Evolutionary conservation across 2,888 invertebrate species (phyloP), one percentile per base, ranked within the genome.

Genomic region (Lagria hirta): DNA sequence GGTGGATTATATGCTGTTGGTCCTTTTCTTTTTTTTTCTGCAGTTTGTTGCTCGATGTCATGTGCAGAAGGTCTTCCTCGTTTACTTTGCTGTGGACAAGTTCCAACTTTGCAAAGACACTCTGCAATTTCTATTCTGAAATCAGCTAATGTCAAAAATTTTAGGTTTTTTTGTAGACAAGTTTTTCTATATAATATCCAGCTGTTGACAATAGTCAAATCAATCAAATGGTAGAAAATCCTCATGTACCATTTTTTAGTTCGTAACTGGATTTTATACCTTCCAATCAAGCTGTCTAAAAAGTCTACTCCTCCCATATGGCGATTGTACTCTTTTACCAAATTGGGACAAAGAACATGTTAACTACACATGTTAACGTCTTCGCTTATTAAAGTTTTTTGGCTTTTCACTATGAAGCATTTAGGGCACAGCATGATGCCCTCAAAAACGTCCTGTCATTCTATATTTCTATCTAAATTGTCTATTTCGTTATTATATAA

Each of bases 261-360:
- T 12, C 41, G 30, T n/a, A 48, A 20, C 8, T 5, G 7, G 27
- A 50, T 50, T 41, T 48, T 44, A 16, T 48, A 48, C 6, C 43
- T 6, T 17, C 36, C 48, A 8, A 50, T 33, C 6, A 35, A 5
- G 21, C 37, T 42, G 29, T 51, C 45, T 11, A 36, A 13, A 1
- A 49, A 20, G 20, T 44, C 51, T 5, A 48, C 51, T 1, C 55
- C 53, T 5, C 55, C 51, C 56, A 58, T 57, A 18, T 57, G 51
- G 3, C 15, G 16, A 26, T 55, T 54, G 21, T 57, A 52, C 23
- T 49, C 47, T 21, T 13, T 12, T 5, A 49, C 32, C 4, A 43
- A 7, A 15, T 22, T 42, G 2, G 48, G 49, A 14, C 48, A 52
- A n/a, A n/a, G n/a, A n/a, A n/a, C n/a, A n/a, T n/a, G n/a, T n/a